Evolutionary conservation across 1,140 invertebrate genomes (phyloP).

Genomic region (Drosophila insularis): DNA sequence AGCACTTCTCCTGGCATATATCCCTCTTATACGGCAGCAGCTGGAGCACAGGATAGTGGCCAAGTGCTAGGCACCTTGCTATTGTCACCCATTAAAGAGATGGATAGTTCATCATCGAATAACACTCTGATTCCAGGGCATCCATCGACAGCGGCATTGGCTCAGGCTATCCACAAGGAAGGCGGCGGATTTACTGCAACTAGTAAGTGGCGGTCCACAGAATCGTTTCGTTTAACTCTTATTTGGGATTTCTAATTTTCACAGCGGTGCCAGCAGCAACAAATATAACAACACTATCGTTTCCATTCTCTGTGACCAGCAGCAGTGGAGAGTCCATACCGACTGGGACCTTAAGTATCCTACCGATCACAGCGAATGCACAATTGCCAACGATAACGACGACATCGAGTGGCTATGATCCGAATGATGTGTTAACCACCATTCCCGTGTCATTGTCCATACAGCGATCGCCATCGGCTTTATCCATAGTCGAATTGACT

Average conservation of each 20-base stretch:
- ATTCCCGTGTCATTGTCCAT: constrained; percentile 76
- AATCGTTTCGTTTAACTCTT: background rate
- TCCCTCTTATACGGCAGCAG: constrained; percentile 84
- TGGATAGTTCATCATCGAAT: constrained; percentile 87
- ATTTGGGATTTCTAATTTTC: background rate
- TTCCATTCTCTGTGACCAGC: constrained; percentile 74
- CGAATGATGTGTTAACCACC: constrained; percentile 72
- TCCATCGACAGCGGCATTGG: constrained; percentile 74
- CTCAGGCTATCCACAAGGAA: constrained; percentile 69
- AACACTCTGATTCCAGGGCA: constrained; percentile 87
- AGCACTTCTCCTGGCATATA: constrained; percentile 84
- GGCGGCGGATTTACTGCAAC: constrained; percentile 38
- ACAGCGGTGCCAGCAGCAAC: constrained; percentile 55
- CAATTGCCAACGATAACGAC: constrained; percentile 77
- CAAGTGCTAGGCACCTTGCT: constrained; percentile 89
- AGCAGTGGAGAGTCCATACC: constrained; percentile 63
- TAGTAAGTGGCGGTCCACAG: constrained; percentile 36
- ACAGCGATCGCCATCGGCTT: constrained; percentile 61
- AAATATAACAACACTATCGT: constrained; percentile 76
- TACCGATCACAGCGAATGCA: constrained; percentile 58
- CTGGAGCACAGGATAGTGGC: constrained; percentile 83
- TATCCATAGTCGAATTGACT: constrained; percentile 69
- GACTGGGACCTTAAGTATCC: constrained; percentile 70
- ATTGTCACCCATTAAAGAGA: constrained; percentile 90
- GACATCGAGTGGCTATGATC: constrained; percentile 63